These are phyloP conservation scores for Catocala nupta DNA, from an alignment of 2,888 invertebrate species.

Conservation along the genomic window DNA sequence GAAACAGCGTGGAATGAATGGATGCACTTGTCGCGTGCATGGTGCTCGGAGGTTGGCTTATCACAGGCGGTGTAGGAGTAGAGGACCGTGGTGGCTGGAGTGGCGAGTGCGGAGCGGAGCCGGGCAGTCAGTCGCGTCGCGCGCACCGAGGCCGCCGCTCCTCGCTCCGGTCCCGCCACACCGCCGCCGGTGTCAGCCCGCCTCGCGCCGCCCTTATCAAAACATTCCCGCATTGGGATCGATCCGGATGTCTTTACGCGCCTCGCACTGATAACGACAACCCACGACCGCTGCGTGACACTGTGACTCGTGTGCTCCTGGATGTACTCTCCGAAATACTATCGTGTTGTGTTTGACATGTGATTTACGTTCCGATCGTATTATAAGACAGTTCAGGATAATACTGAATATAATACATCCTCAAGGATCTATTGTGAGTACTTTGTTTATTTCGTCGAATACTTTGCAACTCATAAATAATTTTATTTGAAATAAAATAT, in stretches of 20 bases:
- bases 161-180: slow-evolving; percentile 33
- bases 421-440: slow-evolving; percentile 51
- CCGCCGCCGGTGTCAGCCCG: slow-evolving; percentile 26
- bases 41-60: slow-evolving; percentile 44
- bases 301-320: slow-evolving; percentile 71
- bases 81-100: slow-evolving; percentile 28
- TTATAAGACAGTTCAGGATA: slow-evolving; percentile 48
- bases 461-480: background rate
- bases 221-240: slow-evolving; percentile 78
- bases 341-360: slow-evolving; percentile 69
- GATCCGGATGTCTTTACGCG: slow-evolving; percentile 78
- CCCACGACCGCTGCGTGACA: slow-evolving; percentile 68
- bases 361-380: slow-evolving; percentile 55
- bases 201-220: slow-evolving; percentile 69
- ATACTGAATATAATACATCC: slow-evolving; percentile 36
- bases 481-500: background rate
- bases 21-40: slow-evolving; percentile 71
- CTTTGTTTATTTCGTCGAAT: slow-evolving; percentile 2
- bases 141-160: slow-evolving; percentile 71
- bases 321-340: slow-evolving; percentile 48
- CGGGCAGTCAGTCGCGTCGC: slow-evolving; percentile 74
- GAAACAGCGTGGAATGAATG: slow-evolving; percentile 68
- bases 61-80: slow-evolving; percentile 53
- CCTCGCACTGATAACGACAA: slow-evolving; percentile 68
- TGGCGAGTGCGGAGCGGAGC: slow-evolving; percentile 36